Evolutionary conservation across 1,140 invertebrate species (phyloP), one percentile per base, ranked within the genome.

Genomic region (Panonychus citri): DNA sequence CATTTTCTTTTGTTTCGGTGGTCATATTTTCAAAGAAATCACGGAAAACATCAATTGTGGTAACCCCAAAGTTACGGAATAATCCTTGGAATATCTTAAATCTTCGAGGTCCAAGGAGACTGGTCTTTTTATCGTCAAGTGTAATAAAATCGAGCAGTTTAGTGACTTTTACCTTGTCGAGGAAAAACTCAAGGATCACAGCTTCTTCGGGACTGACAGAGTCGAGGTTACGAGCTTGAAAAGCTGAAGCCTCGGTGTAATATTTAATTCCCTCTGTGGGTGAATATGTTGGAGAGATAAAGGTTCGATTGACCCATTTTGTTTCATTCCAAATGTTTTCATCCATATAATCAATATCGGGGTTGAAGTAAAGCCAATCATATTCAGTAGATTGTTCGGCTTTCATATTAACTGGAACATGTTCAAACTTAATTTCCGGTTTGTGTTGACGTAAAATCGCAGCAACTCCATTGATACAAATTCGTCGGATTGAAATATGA

Each of bases 121-220:
- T 83, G 49, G 78, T 78, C 25, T 80, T 83, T 66, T 88, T 89
- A 62, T 90, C 86, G 64, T 93, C 88, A 3, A 90, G 71, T 1
- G 82, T 80, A 28, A 83, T 73, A 66, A 79, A 86, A 3, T 73
- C 71, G 3, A 90, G 73, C 1, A 91, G 70, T 61, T 78, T 78
- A 8, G 80, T 74, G 1, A 93, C 69, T 68, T 81, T 85, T 0
- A 73, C 69, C 17, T 76, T 66, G 62, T 82, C 71, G 0, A 63
- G 75, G 64, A 91, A 85, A 62, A 82, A 82, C 17, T 76, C 70
- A 65, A 76, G 76, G 1, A 91, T 69, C 48, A 76, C 71, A 12
- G 68, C 69, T 62, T 87, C 83, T 25, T 60, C 56, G 15, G 75
- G 71, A 25, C 68, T 74, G 53, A 80, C 67, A 24, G 72, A 64